Evolutionary conservation across 2,797 vertebrate genomes (phyloP).

Genomic region (Molothrus ater): DNA sequence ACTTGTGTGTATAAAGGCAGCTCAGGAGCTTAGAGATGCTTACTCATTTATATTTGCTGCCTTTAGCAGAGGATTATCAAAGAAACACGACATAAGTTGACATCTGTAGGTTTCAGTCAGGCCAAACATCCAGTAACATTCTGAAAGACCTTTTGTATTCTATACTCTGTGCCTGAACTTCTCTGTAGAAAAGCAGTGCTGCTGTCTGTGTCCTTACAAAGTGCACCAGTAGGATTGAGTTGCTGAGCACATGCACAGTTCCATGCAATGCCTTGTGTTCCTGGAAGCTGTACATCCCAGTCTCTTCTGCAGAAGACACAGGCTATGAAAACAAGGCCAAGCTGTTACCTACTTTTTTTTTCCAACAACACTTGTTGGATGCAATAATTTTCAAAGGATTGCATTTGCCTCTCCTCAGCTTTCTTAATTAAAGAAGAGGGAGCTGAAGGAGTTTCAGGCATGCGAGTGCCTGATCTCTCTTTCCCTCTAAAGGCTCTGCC

Average conservation of each 20-base stretch:
- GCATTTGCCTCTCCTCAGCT: neutral
- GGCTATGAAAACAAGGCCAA: neutral
- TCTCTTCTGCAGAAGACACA: neutral
- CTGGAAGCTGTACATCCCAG: neutral
- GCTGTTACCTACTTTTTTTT: neutral
- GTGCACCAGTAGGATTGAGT: neutral
- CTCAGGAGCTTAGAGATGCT: neutral
- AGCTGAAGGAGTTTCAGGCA: neutral
- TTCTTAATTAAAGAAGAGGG: neutral
- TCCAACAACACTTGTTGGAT: neutral
- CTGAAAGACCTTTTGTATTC: neutral
- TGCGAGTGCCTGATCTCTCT: neutral
- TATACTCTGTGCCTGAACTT: neutral
- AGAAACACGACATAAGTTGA: neutral
- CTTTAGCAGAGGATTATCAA: neutral
- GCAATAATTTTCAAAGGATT: neutral
- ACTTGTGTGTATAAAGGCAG: neutral
- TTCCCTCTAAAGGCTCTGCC: neutral
- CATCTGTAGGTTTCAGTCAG: neutral
- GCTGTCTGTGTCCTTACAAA: neutral
- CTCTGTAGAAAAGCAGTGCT: neutral
- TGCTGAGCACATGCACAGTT: neutral
- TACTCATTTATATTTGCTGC: neutral
- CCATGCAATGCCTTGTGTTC: neutral
- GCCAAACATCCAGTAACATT: neutral